A percentile compares a stretch with the other conserved stretches of the same genome.
These are phyloP conservation scores for Telmatherina bonti DNA, from an alignment of 2,797 vertebrate species.

Conservation along the genomic window DNA sequence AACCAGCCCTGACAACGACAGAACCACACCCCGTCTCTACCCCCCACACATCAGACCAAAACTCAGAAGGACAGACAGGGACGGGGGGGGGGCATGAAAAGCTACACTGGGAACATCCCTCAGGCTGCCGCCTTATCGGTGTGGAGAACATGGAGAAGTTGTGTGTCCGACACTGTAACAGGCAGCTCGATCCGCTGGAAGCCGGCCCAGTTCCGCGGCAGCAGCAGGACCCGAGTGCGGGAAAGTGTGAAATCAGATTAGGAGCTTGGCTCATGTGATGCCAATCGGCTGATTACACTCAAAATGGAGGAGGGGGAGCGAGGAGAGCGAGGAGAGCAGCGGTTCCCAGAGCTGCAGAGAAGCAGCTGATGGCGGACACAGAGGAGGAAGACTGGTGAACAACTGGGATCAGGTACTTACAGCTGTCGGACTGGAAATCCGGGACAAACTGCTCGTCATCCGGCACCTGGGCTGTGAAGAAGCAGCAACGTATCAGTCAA, in stretches of 20 bases:
- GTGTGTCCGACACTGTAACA: constrained; percentile 15
- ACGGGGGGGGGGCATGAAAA: constrained; percentile 36
- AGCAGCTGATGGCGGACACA: constrained; percentile 8
- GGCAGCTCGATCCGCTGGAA: constrained; percentile 62
- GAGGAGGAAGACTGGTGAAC: background rate
- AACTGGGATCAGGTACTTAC: constrained; percentile 83
- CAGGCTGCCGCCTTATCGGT: constrained; percentile 42
- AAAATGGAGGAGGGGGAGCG: constrained; percentile 67
- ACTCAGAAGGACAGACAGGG: constrained; percentile 56
- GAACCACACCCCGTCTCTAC: constrained; percentile 69
- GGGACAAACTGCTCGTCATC: constrained; percentile 97
- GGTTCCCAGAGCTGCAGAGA: constrained; percentile 39
- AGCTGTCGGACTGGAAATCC: constrained; percentile 94
- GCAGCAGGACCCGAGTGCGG: constrained; percentile 71
- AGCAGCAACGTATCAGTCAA: constrained; percentile 33
- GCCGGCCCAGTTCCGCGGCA: constrained; percentile 65
- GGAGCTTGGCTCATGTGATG: constrained; percentile 80
- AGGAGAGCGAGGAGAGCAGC: constrained; percentile 16
- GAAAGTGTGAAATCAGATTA: constrained; percentile 85
- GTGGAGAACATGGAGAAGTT: constrained; percentile 19
- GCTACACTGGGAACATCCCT: constrained; percentile 53
- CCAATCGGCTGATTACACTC: constrained; percentile 81
- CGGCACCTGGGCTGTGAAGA: constrained; percentile 88
- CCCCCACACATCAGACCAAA: constrained; percentile 71
- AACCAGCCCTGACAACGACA: constrained; percentile 30